Evolutionary conservation across 2,888 invertebrate species (phyloP), one percentile per base, ranked within the genome.

Genomic region (Dyspetes luteomarginatus): DNA sequence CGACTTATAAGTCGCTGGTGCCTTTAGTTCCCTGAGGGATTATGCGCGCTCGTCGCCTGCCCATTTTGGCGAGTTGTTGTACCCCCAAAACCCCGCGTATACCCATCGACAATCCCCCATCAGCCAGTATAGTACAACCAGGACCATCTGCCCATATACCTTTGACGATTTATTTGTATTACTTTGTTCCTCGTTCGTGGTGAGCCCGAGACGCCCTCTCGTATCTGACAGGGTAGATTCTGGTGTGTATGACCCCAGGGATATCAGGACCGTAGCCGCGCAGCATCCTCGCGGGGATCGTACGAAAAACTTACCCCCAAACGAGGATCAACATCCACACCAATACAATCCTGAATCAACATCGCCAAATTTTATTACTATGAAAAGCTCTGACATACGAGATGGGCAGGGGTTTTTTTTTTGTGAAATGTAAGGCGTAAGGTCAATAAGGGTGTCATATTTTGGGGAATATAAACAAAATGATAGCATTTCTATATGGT

Each of bases 131-230:
- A 65, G 36, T 28, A 30, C 30, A 36, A 56, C 62, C 30, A 56
- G 24, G 41, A 83, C 84, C 88, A 89, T 89, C 89, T 88, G 89
- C 73, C 77, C 64, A 12, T 82, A 77, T 85, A 83, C 84, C 85
- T 87, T 88, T 88, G 85, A 88, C 88, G 87, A 89, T 89, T 88
- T 89, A 88, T 89, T 88, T 88, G 85, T 88, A 87, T 88, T 88
- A 86, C 81, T 79, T 84, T 81, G 81, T 85, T 82, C 83, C 84
- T 83, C 83, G 73, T 82, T 86, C 80, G 74, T 78, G 72, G 81
- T 83, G 82, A 84, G 81, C 68, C 81, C 74, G 30, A 55, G 36
- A 43, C 43, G 28, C 62, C 36, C 28, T 74, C 58, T 65, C 60
- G 60, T 67, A 22, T 30, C 12, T 45, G 43, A 52, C 56, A 17